Evolutionary conservation across 2,797 vertebrate genomes (phyloP), one percentile per base, ranked within the genome.

Genomic region (Rallus crepitans): DNA sequence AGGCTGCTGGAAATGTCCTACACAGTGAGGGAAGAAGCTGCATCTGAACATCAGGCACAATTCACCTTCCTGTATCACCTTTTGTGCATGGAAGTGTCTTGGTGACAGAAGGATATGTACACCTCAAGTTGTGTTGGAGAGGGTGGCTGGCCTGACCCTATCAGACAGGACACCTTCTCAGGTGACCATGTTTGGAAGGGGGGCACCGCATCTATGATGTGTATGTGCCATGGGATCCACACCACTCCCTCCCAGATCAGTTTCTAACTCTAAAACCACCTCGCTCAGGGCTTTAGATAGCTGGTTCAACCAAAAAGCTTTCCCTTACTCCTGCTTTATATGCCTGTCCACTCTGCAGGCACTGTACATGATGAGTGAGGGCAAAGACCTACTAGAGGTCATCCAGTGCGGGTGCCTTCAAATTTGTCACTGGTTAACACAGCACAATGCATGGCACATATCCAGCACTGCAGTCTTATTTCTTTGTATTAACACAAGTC

Each of bases 61-160:
- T 71, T 79, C 23, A 30, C 10, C 8, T 81, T 28, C 40, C 60
- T 4, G 2, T 28, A 25, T 33, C 13, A 10, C 9, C 19, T 84
- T 71, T 30, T 48, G 45, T 53, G 21, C 1, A 0, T 14, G 31
- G 16, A 71, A 50, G 13, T 8, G 13, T 55, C 35, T 71, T 55
- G 45, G 31, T 1, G 13, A 10, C 15, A 65, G 28, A 60, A 57
- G 17, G 31, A 55, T 7, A 65, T 11, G 1, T n/a, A 10, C 4
- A 50, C 28, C 23, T 69, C 30, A 3, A 27, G 16, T 53, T 0
- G 0, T 45, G 11, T 20, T 69, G 33, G 24, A 28, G 13, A 39
- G 2, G n/a, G 52, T 2, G 1, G 13, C n/a, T 53, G 66, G 11
- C 53, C 85, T 24, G 6, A 45, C 18, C 35, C 21, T 55, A 11